Evolutionary conservation across 2,888 invertebrate genomes (phyloP), one percentile per base, ranked within the genome.

Genomic region (Drosophila colorata): DNA sequence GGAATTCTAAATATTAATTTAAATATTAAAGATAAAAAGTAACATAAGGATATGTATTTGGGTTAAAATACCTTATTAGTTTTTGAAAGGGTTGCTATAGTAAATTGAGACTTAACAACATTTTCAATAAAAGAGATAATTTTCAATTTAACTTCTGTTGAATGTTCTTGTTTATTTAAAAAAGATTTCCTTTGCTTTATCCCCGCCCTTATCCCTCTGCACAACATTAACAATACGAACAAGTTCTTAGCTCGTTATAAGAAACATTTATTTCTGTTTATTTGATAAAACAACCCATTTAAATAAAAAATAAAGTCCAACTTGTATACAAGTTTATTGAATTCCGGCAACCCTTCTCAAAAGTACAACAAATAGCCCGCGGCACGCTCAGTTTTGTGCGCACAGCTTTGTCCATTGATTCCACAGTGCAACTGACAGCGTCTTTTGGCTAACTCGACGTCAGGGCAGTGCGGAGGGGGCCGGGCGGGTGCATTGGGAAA

Each of bases 371-470:
- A 63, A 44, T 6, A 18, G 40, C 51, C 20, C 6, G 35, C 9
- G 23, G 63, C 41, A 2, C 14, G 35, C 23, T 49, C 9, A 9
- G 9, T 48, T 68, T 49, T 48, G 31, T 25, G 38, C 31, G 9
- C 28, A 28, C 14, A n/a, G 28, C 25, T 56, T 74, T 37, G 28
- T 16, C 11, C 23, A 38, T 38, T 59, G 59, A 43, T 20, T n/a
- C 66, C 60, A 78, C 60, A 33, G 77, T 78, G 69, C 69, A 63
- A 56, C 74, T 78, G 78, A 43, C 74, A 66, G 57, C 55, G 56
- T 76, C 47, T 51, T 58, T 40, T 38, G 40, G 18, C 43, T 16
- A 23, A 3, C 16, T 9, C 13, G 44, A 16, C 35, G 7, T 3
- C 1, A 20, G 33, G 4, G 5, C 20, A 3, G 20, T 14, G 57